Evolutionary conservation across 2,113 vertebrate genomes (phyloP).

Genomic region (Antechinus stuartii): DNA sequence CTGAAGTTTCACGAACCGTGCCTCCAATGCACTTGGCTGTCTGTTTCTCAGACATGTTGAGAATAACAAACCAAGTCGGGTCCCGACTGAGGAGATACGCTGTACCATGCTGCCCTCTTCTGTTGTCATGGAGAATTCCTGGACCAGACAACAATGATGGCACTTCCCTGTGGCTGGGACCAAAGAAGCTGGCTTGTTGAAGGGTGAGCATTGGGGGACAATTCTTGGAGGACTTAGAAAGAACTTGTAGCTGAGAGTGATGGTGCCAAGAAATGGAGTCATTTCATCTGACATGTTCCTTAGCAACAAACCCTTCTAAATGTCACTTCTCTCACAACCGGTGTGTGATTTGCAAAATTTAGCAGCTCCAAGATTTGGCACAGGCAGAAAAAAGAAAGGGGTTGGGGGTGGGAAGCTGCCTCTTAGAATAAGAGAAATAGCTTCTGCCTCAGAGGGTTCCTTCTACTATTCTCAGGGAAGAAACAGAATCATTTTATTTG

Average conservation of each 20-base stretch:
- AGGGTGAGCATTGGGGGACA: neutral
- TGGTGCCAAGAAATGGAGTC: neutral
- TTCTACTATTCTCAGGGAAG: conserved; percentile 27
- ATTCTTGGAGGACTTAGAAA: conserved; percentile 35
- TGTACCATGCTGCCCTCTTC: conserved; percentile 75
- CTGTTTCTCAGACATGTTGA: conserved; percentile 45
- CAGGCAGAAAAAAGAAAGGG: neutral
- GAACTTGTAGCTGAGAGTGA: neutral
- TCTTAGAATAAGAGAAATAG: neutral
- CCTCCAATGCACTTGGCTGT: conserved; percentile 56
- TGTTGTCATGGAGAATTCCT: conserved; percentile 35
- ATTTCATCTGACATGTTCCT: neutral
- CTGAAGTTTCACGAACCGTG: conserved; percentile 62
- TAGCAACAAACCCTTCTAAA: neutral
- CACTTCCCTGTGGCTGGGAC: neutral
- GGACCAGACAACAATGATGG: neutral
- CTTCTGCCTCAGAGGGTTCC: conserved; percentile 35
- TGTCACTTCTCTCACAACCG: neutral
- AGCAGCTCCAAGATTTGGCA: neutral
- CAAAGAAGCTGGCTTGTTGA: neutral
- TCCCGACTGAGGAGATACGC: conserved; percentile 13
- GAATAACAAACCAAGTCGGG: conserved; percentile 59
- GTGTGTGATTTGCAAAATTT: neutral
- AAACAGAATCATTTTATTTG: conserved; percentile 70
- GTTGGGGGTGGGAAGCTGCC: neutral